Conservation (phyloP, 2,888 invertebrate genomes). For the Erynnis tages region DNA sequence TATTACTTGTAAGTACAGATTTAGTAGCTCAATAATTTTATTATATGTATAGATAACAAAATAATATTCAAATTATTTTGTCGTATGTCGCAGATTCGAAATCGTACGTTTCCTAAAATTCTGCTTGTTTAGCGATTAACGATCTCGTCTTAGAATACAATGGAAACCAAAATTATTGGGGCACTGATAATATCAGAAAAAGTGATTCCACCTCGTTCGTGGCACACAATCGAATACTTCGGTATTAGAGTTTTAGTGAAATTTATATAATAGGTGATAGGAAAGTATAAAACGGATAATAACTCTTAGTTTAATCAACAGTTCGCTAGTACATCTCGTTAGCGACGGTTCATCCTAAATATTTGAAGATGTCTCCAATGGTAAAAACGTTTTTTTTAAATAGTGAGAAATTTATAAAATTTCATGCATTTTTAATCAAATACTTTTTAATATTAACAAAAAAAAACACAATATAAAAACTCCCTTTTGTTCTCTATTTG, state of each 20-base stretch:
- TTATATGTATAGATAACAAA: no score
- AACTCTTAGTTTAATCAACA: conserved; percentile 58
- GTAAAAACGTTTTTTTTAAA: conserved; percentile 39
- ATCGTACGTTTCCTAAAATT: conserved; percentile 12
- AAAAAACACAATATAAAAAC: no score
- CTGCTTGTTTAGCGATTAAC: conserved; percentile 19
- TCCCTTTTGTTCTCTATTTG: no score
- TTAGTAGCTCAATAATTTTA: no score
- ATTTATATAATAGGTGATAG: conserved; percentile 71
- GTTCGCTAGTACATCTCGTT: conserved; percentile 62
- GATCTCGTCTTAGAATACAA: conserved; percentile 25
- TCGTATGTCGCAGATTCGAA: conserved; percentile 3
- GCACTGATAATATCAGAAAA: conserved; percentile 34
- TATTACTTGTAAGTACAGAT: no score
- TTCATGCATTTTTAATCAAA: no score
- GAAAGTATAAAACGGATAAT: conserved; percentile 75
- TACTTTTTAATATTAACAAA: no score
- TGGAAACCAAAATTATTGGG: conserved; percentile 29
- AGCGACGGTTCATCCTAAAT: conserved; percentile 62
- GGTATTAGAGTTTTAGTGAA: conserved; percentile 55
- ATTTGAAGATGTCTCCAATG: conserved; percentile 57
- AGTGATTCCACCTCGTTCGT: conserved; percentile 47
- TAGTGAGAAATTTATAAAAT: no score
- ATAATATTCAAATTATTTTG: not conserved
- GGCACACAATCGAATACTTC: conserved; percentile 39